Evolutionary conservation across 2,797 vertebrate genomes (phyloP).

Genomic region (Gadopsis marmoratus): DNA sequence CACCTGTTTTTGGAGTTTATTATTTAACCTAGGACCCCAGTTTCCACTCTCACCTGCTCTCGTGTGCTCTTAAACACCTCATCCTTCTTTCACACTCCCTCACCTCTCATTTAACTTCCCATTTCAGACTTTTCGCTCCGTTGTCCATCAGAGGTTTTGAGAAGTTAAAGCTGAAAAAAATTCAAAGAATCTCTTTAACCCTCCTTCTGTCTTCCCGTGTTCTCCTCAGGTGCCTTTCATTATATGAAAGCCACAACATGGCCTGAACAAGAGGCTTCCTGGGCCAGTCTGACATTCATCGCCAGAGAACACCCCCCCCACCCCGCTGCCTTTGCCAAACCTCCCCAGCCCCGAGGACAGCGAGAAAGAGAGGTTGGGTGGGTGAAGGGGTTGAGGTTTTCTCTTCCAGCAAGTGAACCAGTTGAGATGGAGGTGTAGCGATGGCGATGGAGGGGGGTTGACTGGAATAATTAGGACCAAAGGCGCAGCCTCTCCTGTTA

Average conservation of each 20-base stretch:
- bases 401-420: slow-evolving; percentile 37
- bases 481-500: slow-evolving; percentile 76
- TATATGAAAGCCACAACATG: slow-evolving; percentile 94
- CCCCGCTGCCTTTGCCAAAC: slow-evolving; percentile 45
- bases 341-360: slow-evolving; percentile 47
- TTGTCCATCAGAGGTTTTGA: slow-evolving; percentile 10
- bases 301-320: slow-evolving; percentile 51
- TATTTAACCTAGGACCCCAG: slow-evolving; percentile 34
- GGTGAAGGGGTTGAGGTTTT: slow-evolving; percentile 42
- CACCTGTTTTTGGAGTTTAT: slow-evolving; percentile 46
- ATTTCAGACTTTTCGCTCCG: slow-evolving; percentile 12
- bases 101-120: slow-evolving; percentile 25
- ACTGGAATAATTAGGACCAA: slow-evolving; percentile 81
- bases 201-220: slow-evolving; percentile 80
- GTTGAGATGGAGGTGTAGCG: slow-evolving; percentile 49
- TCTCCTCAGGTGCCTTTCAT: slow-evolving; percentile 98
- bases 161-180: slow-evolving; percentile 21
- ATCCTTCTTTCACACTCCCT: background rate
- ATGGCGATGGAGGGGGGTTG: slow-evolving; percentile 49
- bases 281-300: slow-evolving; percentile 67
- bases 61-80: slow-evolving; percentile 27
- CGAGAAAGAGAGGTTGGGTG: slow-evolving; percentile 14
- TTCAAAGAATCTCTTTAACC: slow-evolving; percentile 39
- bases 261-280: slow-evolving; percentile 86
- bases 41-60: slow-evolving; percentile 56